Percentiles rank a stretch among this genome's conserved stretches.
Conservation (phyloP, 2,113 vertebrate genomes). For the Leiothrix lutea region DNA sequence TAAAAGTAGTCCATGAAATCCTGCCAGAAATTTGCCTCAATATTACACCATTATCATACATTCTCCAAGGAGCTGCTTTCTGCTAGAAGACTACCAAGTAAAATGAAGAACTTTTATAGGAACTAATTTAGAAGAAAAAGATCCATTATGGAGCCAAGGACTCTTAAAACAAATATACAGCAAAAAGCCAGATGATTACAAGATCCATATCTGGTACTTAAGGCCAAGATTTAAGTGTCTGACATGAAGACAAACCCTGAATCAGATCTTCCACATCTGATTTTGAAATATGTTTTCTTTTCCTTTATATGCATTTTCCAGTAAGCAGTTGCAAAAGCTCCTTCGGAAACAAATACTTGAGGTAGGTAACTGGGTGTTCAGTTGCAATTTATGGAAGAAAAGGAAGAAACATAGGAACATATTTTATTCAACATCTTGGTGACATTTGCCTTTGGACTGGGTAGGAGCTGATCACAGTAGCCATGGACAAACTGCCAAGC, state of each 20-base stretch:
- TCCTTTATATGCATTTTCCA: not conserved
- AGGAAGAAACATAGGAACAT: not conserved
- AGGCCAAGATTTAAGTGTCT: not conserved
- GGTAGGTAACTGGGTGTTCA: not conserved
- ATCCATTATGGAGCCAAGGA: not conserved
- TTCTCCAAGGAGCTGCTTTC: not conserved
- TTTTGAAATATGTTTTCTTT: not conserved
- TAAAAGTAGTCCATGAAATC: not conserved
- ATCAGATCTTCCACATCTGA: not conserved
- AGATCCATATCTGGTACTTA: not conserved
- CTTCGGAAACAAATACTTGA: not conserved
- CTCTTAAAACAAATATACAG: not conserved
- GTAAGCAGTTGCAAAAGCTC: not conserved
- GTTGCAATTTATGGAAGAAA: not conserved
- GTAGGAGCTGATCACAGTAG: not conserved
- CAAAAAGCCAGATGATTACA: not conserved
- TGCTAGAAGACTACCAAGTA: not conserved
- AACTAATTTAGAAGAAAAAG: not conserved
- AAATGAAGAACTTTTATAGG: not conserved
- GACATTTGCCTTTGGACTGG: not conserved
- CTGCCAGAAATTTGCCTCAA: not conserved
- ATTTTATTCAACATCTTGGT: not conserved
- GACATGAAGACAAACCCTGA: not conserved
- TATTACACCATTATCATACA: not conserved
- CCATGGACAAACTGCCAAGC: not conserved